Conservation (phyloP, 2,888 invertebrate species). For the Trachelus troglodyta region DNA sequence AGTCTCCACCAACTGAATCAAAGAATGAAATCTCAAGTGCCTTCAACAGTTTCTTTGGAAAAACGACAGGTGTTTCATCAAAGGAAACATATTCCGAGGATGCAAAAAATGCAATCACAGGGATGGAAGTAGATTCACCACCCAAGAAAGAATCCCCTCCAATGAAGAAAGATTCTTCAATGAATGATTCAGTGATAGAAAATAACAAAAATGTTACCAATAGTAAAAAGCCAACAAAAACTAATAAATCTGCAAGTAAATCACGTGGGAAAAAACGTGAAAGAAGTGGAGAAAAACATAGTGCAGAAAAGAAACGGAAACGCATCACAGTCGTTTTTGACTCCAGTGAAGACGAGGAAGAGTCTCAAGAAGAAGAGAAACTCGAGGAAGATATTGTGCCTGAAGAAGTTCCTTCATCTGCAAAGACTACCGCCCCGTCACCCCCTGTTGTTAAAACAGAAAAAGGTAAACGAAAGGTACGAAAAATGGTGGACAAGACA, state of each 20-base stretch:
- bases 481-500: conserved; percentile 55
- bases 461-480: conserved; percentile 54
- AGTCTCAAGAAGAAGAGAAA: conserved; percentile 20
- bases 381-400: not conserved
- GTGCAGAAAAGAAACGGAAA: conserved; percentile 46
- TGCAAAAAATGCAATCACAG: conserved; percentile 21
- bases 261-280: conserved; percentile 47
- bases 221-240: not conserved
- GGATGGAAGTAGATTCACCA: not conserved
- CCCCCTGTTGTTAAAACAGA: conserved; percentile 44
- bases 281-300: conserved; percentile 38
- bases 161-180: not conserved
- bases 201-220: not conserved
- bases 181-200: not conserved
- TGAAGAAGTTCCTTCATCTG: conserved; percentile 8
- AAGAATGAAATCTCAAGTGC: not conserved
- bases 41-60: not conserved
- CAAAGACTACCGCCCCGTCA: conserved; percentile 33
- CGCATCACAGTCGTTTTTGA: conserved; percentile 50
- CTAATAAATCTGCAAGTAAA: conserved; percentile 8
- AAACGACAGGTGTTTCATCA: not conserved
- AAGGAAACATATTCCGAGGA: conserved; percentile 2
- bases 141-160: not conserved
- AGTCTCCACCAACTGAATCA: not conserved
- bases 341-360: conserved; percentile 46